Base-by-base conservation (phyloP, 1,140 invertebrate species). In the Asobara japonica region DNA sequence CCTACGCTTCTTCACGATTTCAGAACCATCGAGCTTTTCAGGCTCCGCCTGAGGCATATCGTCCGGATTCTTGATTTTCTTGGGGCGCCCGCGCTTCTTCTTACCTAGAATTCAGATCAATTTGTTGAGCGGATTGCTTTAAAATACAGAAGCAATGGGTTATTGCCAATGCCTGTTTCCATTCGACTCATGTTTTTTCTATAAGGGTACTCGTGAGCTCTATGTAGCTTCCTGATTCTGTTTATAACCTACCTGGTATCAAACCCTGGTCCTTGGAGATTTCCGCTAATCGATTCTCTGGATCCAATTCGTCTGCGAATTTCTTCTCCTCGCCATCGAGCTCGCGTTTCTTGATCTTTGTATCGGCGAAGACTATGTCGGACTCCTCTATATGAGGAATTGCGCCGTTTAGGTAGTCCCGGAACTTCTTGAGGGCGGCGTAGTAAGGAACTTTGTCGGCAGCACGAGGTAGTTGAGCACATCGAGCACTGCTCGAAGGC, bases 371-470 rank as follows among this genome's bases (percentile, higher is more conserved):
- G 10, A 96, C 93, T 75, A 98, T 93, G 87, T 98, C 97, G 10
- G 93, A 92, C 73, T 98, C 96, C 82, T 97, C 94, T 41, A 98
- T 89, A 81, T 95, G 92, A 4, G 94, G 86, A 74, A 98, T 91
- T n/a, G 93, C 88, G 0, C 97, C 97, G 83, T 96, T 96, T n/a
- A 98, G 86, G 88, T 97, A 96, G 86, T 98, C 97, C 25, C 96
- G 90, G 84, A 98, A 95, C 85, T 98, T 98, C 83, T 97, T 97
- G 18, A 99, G 88, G 20, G 96, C 96, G 38, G 94, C 91, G 88
- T 98, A 99, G 89, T 98, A 99, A 72, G 97, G 97, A 36, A 99
- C 96, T 88, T 99, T 99, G 88, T 98, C 97, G 1, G 96, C 94
- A 2, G 97, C 96, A 73, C 97, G 91, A 0, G 97, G 97, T 74